Evolutionary conservation across 2,888 invertebrate species (phyloP), one percentile per base, ranked within the genome.

Genomic region (Hipparchia semele): DNA sequence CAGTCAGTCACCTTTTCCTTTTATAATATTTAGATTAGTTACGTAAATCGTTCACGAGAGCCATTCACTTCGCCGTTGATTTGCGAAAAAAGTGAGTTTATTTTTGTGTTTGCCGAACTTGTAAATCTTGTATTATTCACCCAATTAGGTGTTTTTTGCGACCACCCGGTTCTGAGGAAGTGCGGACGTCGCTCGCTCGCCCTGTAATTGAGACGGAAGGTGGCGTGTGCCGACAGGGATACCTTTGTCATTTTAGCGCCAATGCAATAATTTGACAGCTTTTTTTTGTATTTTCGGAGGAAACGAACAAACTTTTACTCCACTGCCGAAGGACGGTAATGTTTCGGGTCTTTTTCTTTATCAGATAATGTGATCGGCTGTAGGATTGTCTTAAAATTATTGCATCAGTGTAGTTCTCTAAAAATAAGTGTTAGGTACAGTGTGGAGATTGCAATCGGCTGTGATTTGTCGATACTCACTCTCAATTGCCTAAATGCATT

Each of bases 91-190:
- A 54, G 0, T n/a, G 3, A 33, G 33, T 59, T 59, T 5, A 33
- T 33, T 2, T 9, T 2, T 23, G 39, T 5, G 33, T 59, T 62
- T 46, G 13, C 46, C 61, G 8, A 62, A 6, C 45, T 13, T 62
- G 61, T 53, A 65, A 65, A 62, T 7, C 45, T 13, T 62, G 61
- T 53, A 65, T 53, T 65, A 53, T 53, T 65, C 2, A 53, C 65
- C 65, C 65, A 65, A 65, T 65, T 65, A 33, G 33, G 53, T 53
- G 12, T 54, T 67, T 62, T 67, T 67, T 67, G 67, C 56, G 67
- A 67, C 67, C 67, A 67, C 67, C 67, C 67, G 39, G 56, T 67
- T 67, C 67, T 45, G n/a, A 67, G 67, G 67, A 67, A 67, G 67
- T 67, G 67, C 39, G 66, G 54, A 66, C 45, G 66, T 67, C n/a